Percentiles rank a stretch among this genome's conserved stretches.
Evolutionary conservation across 1,140 invertebrate species (phyloP).

Genomic region (Ips typographus): DNA sequence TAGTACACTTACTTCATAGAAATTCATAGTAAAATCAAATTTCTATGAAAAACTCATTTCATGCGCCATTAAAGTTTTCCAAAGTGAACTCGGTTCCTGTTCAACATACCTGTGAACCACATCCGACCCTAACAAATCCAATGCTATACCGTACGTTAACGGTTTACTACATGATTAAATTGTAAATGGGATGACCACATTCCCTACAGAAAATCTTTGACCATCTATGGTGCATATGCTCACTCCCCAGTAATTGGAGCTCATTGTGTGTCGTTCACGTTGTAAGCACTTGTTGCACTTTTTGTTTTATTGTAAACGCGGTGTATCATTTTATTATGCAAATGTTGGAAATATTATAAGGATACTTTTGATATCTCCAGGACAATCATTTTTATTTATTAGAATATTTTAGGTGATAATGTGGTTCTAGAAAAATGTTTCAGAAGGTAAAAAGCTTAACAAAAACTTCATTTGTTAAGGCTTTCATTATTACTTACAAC

Average conservation of each 20-base stretch:
- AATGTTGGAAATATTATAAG: too few species aligned
- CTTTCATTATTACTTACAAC: too few species aligned
- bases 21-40: constrained; percentile 80
- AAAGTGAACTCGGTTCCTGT: constrained; percentile 93
- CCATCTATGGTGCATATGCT: constrained; percentile 93
- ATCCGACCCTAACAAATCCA: constrained; percentile 87
- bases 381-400: too few species aligned
- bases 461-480: too few species aligned
- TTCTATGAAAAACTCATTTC: constrained; percentile 88
- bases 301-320: too few species aligned
- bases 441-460: too few species aligned
- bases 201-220: constrained; percentile 90
- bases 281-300: background rate
- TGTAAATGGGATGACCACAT: constrained; percentile 88
- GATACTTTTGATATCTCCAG: too few species aligned
- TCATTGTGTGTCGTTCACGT: constrained; percentile 71
- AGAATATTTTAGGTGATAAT: too few species aligned
- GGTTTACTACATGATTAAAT: constrained; percentile 96
- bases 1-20: constrained; percentile 61
- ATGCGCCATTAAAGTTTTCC: constrained; percentile 80
- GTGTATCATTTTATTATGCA: too few species aligned
- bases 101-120: constrained; percentile 93
- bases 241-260: constrained; percentile 88
- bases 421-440: too few species aligned
- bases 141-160: constrained; percentile 91